Conservation (phyloP, 1,140 invertebrate genomes). For the Pogonus chalceus region DNA sequence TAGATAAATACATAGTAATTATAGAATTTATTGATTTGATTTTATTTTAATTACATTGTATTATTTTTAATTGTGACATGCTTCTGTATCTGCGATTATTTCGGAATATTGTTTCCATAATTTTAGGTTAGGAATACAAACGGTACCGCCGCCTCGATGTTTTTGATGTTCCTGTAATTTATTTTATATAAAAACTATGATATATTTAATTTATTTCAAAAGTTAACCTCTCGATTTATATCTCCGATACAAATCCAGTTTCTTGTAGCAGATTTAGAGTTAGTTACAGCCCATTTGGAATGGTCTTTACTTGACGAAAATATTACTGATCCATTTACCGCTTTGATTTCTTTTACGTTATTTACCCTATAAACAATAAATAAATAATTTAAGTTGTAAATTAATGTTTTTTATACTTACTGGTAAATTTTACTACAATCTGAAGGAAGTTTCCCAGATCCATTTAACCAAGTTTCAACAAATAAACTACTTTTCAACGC, state of each 20-base stretch:
- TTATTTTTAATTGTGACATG: conserved; percentile 25
- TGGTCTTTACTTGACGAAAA: conserved; percentile 77
- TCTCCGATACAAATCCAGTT: conserved; percentile 84
- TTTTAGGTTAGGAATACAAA: conserved; percentile 45
- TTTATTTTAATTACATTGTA: conserved; percentile 1
- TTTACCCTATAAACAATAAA: conserved; percentile 44
- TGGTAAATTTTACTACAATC: conserved; percentile 50
- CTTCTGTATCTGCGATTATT: conserved; percentile 36
- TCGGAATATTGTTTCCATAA: conserved; percentile 45
- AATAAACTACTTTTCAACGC: conserved; percentile 56
- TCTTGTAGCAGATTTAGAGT: conserved; percentile 29
- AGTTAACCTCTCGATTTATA: conserved; percentile 77
- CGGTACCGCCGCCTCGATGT: conserved; percentile 68
- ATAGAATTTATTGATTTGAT: too few relatives aligned
- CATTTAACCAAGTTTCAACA: conserved; percentile 84
- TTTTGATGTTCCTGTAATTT: conserved; percentile 57
- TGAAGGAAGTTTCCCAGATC: conserved; percentile 57
- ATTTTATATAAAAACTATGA: conserved; percentile 11
- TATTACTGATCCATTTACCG: conserved; percentile 41
- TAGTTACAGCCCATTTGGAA: conserved; percentile 81
- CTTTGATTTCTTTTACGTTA: conserved; percentile 53
- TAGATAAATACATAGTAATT: neutral
- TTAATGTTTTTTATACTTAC: conserved; percentile 27
- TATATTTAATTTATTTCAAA: neutral
- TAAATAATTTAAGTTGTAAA: neutral